Evolutionary conservation across 2,797 vertebrate species (phyloP), one percentile per base, ranked within the genome.

Genomic region (Eutrigla gurnardus): DNA sequence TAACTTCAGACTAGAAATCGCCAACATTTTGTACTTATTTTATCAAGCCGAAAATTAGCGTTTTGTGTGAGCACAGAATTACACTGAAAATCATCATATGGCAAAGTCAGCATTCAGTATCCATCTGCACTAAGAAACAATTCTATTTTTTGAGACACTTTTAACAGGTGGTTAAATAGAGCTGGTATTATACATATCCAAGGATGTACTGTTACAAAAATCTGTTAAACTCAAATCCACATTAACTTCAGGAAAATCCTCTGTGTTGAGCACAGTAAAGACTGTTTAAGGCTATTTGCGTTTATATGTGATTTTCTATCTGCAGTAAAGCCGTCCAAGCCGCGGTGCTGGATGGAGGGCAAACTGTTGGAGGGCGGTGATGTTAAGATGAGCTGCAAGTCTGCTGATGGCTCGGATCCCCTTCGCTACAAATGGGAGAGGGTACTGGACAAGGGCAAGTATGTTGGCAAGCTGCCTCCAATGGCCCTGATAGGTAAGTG

Each of bases 241-340:
- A 49, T 18, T n/a, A 0, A 43, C 1, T 43, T 43, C 25, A 25
- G 42, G 42, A 43, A 18, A 4, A 49, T 49, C 1, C 17, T 4
- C 17, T 49, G 17, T 49, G 25, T 25, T 25, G 25, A 25, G 25
- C 25, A 25, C 25, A 2, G 25, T 25, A 25, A 25, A 25, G 25
- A 25, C 25, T 25, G 25, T 25, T 25, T 1, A 25, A 25, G 25
- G 25, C 18, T 50, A 37, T 55, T 17, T 74, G 63, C 49, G 25
- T 70, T 40, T 79, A 18, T 66, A 39, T 77, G 15, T 73, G 15
- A 50, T 50, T 66, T 11, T 77, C 6, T 52, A 8, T 70, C 52
- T 25, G 45, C 82, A 98, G 97, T 96, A 86, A 97, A 94, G 79
- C 97, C 97, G 1, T 97, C 97, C 5, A 97, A 97, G 83, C 97